A percentile compares a stretch with the other conserved stretches of the same genome.
Conservation (phyloP, 2,113 vertebrate species). For the Psophia crepitans region DNA sequence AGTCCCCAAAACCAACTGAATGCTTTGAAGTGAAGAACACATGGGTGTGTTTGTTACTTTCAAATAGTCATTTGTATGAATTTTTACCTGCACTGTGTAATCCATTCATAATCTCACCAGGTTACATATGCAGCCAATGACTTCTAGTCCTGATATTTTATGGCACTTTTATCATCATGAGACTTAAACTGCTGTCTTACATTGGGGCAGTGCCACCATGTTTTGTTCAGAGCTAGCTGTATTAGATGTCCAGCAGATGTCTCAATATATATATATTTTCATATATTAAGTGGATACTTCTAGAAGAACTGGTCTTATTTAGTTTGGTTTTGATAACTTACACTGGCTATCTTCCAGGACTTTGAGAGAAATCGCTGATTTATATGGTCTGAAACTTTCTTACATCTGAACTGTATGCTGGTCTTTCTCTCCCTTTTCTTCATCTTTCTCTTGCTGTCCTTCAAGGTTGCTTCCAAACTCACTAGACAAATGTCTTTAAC, state of each 20-base stretch:
- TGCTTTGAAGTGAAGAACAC: not conserved
- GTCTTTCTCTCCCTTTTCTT: not conserved
- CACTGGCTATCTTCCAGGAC: not conserved
- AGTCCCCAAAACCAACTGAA: not conserved
- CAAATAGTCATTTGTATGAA: too few relatives aligned
- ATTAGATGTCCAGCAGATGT: not conserved
- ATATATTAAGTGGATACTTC: not conserved
- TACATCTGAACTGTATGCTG: not conserved
- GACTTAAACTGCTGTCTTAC: not conserved
- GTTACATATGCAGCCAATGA: not conserved
- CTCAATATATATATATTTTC: not conserved
- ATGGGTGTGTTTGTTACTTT: too few relatives aligned
- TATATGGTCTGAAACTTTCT: not conserved
- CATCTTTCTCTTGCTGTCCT: not conserved
- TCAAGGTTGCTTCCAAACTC: not conserved
- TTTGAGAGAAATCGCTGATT: not conserved
- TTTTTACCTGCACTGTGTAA: not conserved
- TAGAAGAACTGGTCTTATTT: not conserved
- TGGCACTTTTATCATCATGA: not conserved
- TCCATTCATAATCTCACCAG: not conserved
- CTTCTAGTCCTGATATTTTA: not conserved
- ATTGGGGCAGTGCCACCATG: not conserved
- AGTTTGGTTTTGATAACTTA: not conserved
- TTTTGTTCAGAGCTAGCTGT: not conserved
- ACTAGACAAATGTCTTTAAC: not conserved